Evolutionary conservation across 2,797 vertebrate genomes (phyloP), one percentile per base, ranked within the genome.

Genomic region (Heteromormyrus szaboi): DNA sequence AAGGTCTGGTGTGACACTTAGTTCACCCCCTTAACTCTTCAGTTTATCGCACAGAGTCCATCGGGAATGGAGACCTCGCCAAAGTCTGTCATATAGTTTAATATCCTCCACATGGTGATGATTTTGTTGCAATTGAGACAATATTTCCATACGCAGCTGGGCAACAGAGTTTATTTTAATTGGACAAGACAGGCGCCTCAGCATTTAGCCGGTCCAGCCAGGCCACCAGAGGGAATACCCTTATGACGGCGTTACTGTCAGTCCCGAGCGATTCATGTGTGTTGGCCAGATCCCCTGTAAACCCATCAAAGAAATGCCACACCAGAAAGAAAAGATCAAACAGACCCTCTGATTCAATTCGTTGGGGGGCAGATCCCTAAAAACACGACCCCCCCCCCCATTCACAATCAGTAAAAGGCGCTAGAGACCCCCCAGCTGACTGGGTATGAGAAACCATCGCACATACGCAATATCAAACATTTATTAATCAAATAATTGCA

Each of bases 241-340:
- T 79, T n/a, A 79, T 46, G 72, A 79, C 37, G 7, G 44, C 22
- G 48, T 85, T 51, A 48, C 83, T 85, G 1, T 51, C 48, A 50
- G 44, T 85, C 46, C 83, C 22, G n/a, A n/a, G 48, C 11, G 44
- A 85, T 48, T 51, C 44, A 85, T 85, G 83, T 48, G 44, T 4
- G 19, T 29, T 22, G 44, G 44, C 22, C 83, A 85, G 19, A 51
- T 85, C 48, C 48, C n/a, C 44, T 85, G 83, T 46, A 85, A 85
- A 85, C 44, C 44, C 83, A 51, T 85, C 83, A 85, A 79, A 79
- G 72, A 79, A 79, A 79, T 44, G 72, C 37, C 72, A 79, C 72
- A 79, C 17, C 37, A 44, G 33, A 79, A 79, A 79, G 44, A 44
- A 46, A 79, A 79, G 72, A 79, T 79, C 72, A 79, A 79, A 79